These are phyloP conservation scores for Brachionus rubens DNA, from an alignment of 1,140 invertebrate genomes.

Conservation along the genomic window DNA sequence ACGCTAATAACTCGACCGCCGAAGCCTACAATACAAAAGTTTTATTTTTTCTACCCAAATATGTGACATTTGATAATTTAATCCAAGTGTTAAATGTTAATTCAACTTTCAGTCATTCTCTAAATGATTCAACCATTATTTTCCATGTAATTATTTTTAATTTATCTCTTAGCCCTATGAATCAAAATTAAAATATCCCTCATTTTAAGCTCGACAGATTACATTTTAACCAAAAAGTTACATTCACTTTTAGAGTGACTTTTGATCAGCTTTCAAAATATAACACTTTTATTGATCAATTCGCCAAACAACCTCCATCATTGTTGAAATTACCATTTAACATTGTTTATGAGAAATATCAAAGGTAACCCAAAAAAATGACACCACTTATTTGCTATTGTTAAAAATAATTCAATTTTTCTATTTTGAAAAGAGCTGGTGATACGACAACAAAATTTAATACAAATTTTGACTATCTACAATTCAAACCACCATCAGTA, in stretches of 20 bases:
- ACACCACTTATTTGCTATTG: background rate
- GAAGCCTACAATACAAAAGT: conserved; percentile 49
- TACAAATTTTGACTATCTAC: conserved; percentile 2
- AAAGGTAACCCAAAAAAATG: background rate
- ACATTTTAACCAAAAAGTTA: background rate
- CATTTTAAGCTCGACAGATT: background rate
- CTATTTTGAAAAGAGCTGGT: background rate
- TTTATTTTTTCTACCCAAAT: conserved; percentile 50
- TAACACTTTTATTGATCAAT: background rate
- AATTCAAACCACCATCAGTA: background rate
- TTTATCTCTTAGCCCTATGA: background rate
- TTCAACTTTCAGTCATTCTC: background rate
- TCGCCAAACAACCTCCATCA: background rate
- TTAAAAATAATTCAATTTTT: background rate
- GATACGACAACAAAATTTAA: background rate
- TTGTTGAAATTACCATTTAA: conserved; percentile 2
- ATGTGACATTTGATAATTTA: conserved; percentile 47
- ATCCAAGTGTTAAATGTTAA: background rate
- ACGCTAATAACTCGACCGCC: conserved; percentile 49
- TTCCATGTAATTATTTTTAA: conserved; percentile 2
- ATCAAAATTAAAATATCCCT: background rate
- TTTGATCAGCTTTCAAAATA: background rate
- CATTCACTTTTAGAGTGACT: background rate
- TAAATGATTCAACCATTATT: background rate
- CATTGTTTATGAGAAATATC: background rate